A percentile compares a stretch with the other conserved stretches of the same genome.
Conservation (phyloP, 2,888 invertebrate species). For the Eristalis pertinax region DNA sequence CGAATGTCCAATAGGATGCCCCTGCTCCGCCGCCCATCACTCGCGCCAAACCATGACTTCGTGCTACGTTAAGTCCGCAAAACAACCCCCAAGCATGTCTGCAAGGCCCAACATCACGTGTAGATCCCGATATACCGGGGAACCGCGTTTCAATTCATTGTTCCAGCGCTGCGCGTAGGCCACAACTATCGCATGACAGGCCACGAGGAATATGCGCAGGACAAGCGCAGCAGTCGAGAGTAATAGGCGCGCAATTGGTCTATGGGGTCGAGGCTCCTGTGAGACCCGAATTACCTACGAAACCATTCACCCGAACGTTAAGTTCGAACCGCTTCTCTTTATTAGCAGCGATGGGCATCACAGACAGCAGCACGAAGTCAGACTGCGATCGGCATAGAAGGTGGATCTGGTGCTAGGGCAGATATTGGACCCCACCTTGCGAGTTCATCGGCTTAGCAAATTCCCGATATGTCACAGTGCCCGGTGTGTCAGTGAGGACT, state of each 20-base stretch:
- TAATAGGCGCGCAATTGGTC: conserved; percentile 34
- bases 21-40: too few species aligned
- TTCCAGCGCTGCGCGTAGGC: conserved; percentile 35
- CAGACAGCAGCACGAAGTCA: too few species aligned
- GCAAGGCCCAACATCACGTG: conserved; percentile 33
- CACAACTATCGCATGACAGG: conserved; percentile 27
- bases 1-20: background rate
- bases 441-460: too few species aligned
- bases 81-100: conserved; percentile 12
- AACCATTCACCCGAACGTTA: conserved; percentile 52
- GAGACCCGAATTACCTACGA: conserved; percentile 47
- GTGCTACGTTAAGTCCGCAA: background rate
- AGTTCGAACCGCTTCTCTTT: conserved; percentile 50
- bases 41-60: background rate
- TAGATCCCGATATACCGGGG: conserved; percentile 36
- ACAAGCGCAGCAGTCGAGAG: background rate
- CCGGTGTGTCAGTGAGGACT: too few species aligned
- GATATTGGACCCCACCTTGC: too few species aligned
- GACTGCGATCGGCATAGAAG: too few species aligned
- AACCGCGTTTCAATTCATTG: conserved; percentile 29
- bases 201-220: conserved; percentile 55
- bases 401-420: too few species aligned
- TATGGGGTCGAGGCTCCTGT: conserved; percentile 41
- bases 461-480: too few species aligned
- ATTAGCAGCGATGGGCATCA: conserved; percentile 28